Conservation (phyloP, 2,113 vertebrate species). For the Trogon melanurus region DNA sequence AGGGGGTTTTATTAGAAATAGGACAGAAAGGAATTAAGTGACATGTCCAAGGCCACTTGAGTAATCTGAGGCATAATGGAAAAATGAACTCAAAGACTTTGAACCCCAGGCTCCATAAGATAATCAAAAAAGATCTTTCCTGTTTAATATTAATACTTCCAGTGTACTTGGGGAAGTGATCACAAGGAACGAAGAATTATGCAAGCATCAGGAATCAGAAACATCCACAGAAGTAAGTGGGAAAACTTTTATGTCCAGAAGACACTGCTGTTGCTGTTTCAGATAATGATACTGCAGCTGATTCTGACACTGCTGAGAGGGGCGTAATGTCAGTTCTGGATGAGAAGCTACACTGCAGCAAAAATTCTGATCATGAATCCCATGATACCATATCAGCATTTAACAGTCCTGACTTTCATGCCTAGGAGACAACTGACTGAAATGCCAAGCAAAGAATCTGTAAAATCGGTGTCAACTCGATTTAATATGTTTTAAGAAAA, state of each 20-base stretch:
- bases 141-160: neutral
- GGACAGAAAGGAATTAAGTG: neutral
- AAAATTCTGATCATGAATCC: constrained; percentile 78
- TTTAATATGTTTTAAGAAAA: constrained; percentile 24
- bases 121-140: neutral
- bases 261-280: constrained; percentile 48
- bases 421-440: constrained; percentile 56
- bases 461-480: constrained; percentile 48
- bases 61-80: neutral
- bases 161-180: constrained; percentile 10
- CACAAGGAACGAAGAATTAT: neutral
- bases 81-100: neutral
- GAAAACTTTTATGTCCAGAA: constrained; percentile 66
- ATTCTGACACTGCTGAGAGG: constrained; percentile 60
- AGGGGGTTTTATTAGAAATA: neutral
- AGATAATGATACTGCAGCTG: constrained; percentile 65
- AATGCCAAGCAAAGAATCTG: constrained; percentile 64
- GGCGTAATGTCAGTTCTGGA: constrained; percentile 75
- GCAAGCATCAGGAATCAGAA: constrained; percentile 24
- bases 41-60: neutral
- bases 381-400: constrained; percentile 72
- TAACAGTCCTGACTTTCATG: constrained; percentile 68
- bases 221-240: constrained; percentile 50
- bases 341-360: constrained; percentile 60
- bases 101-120: neutral